Conservation (phyloP, 2,797 vertebrate genomes). For the Lemur catta region DNA sequence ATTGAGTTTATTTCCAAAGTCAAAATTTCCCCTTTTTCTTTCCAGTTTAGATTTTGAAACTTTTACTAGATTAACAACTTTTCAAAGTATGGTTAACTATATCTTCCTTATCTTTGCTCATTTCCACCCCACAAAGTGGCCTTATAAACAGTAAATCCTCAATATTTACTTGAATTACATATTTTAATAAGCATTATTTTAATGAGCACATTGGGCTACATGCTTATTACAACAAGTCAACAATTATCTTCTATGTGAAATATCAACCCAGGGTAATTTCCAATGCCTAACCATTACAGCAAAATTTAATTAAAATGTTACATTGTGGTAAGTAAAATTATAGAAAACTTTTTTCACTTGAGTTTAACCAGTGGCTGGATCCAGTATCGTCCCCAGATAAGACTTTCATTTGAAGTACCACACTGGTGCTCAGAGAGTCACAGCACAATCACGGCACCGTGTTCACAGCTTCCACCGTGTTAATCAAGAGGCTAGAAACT, state of each 20-base stretch:
- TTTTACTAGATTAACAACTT: neutral
- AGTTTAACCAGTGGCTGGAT: neutral
- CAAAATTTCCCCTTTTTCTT: slow-evolving; percentile 21
- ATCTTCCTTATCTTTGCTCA: neutral
- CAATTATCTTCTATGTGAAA: neutral
- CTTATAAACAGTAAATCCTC: neutral
- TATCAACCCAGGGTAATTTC: neutral
- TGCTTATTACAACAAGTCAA: neutral
- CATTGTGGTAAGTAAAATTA: neutral
- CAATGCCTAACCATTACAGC: neutral
- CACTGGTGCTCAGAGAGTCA: neutral
- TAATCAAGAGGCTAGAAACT: neutral
- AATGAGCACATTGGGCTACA: neutral
- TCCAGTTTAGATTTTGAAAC: neutral
- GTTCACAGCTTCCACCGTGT: neutral
- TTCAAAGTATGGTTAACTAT: neutral
- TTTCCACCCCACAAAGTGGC: neutral
- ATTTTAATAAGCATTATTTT: neutral
- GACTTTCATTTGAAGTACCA: neutral
- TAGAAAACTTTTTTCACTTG: neutral
- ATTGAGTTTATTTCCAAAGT: slow-evolving; percentile 16
- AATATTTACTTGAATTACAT: neutral
- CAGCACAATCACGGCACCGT: neutral
- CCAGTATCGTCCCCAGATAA: neutral
- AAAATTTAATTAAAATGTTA: slow-evolving; percentile 46